Percentiles rank a stretch among this genome's conserved stretches.
phyloP scores from a whole-genome alignment of 2,113 vertebrate species.

The Leuciscus idus region DNA sequence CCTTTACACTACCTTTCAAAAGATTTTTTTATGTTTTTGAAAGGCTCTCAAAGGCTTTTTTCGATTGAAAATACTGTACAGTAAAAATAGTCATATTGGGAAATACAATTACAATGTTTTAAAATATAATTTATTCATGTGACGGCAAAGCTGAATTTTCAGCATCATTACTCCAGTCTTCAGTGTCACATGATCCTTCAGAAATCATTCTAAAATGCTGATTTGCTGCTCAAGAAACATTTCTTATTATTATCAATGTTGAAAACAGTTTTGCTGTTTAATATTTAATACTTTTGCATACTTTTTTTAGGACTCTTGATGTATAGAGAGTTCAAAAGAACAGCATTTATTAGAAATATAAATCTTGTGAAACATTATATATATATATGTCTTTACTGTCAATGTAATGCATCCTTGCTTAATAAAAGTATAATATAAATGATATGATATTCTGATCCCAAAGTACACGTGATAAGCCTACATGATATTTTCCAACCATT shows the following conservation, averaged over 20 bases:
- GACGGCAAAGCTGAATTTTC: too few relatives aligned
- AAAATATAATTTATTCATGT: too few relatives aligned
- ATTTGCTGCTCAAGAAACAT: neutral
- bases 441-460: neutral
- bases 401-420: neutral
- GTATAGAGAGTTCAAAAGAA: neutral
- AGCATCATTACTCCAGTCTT: too few relatives aligned
- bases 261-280: neutral
- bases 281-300: neutral
- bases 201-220: too few relatives aligned
- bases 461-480: neutral
- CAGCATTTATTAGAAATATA: neutral
- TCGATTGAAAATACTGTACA: too few relatives aligned
- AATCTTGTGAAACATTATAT: neutral
- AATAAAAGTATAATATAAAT: neutral
- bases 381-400: neutral
- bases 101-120: too few relatives aligned
- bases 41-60: neutral
- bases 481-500: neutral
- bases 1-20: neutral
- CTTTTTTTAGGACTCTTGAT: too few relatives aligned
- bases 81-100: too few relatives aligned
- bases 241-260: neutral
- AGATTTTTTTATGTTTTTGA: neutral
- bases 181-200: too few relatives aligned